Evolutionary conservation across 2,888 invertebrate species (phyloP).

Genomic region (Xanthostigma xanthostigma): DNA sequence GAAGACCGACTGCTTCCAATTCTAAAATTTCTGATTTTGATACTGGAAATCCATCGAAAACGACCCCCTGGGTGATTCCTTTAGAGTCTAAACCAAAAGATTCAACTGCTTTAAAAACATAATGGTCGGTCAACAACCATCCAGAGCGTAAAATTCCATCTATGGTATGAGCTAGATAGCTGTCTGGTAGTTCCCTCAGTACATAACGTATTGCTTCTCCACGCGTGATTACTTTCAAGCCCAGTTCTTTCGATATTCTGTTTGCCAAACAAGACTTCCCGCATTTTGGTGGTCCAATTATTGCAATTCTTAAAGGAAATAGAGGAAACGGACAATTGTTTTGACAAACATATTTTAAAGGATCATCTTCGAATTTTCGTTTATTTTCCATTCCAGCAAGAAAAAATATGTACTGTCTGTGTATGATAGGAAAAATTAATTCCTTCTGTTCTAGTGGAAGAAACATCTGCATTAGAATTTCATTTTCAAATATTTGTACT

Average conservation of each 20-base stretch:
- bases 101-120: slow-evolving; percentile 36
- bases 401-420: slow-evolving; percentile 44
- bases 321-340: slow-evolving; percentile 30
- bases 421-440: slow-evolving; percentile 37
- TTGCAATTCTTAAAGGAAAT: slow-evolving; percentile 35
- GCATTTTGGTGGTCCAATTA: slow-evolving; percentile 46
- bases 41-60: slow-evolving; percentile 47
- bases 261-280: slow-evolving; percentile 42
- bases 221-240: slow-evolving; percentile 36
- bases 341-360: slow-evolving; percentile 37
- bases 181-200: slow-evolving; percentile 34
- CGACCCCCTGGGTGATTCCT: slow-evolving; percentile 36
- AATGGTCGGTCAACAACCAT: slow-evolving; percentile 28
- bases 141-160: slow-evolving; percentile 28
- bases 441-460: slow-evolving; percentile 27
- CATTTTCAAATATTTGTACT: slow-evolving; percentile 38
- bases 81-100: slow-evolving; percentile 33
- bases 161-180: slow-evolving; percentile 32
- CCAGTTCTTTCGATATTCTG: slow-evolving; percentile 36
- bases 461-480: slow-evolving; percentile 34
- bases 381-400: slow-evolving; percentile 32
- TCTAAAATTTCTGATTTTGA: slow-evolving; percentile 33
- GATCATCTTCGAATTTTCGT: slow-evolving; percentile 35
- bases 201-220: slow-evolving; percentile 37
- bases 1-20: slow-evolving; percentile 34